Evolutionary conservation across 2,797 vertebrate genomes (phyloP).

Genomic region (Gallinago stenura): DNA sequence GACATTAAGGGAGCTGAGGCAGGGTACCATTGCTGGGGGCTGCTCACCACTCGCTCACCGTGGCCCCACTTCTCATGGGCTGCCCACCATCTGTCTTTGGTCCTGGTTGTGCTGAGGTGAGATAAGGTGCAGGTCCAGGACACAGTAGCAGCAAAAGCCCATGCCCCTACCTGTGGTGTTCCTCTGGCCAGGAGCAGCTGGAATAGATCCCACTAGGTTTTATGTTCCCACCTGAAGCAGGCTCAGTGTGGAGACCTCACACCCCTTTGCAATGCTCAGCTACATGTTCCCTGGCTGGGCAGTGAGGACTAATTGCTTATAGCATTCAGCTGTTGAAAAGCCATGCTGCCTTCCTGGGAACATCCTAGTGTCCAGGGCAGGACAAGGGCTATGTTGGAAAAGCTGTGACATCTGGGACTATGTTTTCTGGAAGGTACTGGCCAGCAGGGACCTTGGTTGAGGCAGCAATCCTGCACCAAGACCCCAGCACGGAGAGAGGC

Average conservation of each 20-base stretch:
- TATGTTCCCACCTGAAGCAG: not conserved
- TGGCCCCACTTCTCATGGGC: rapidly evolving
- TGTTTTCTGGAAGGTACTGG: not conserved
- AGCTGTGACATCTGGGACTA: not conserved
- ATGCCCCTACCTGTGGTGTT: not conserved
- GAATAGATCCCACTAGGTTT: not conserved
- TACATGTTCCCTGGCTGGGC: not conserved
- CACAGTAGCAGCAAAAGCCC: not conserved
- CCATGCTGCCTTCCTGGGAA: not conserved
- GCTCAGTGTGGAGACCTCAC: not conserved
- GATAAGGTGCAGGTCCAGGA: not conserved
- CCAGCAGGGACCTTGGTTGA: not conserved
- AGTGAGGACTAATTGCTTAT: not conserved
- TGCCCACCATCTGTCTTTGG: not conserved
- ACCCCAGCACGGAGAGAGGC: not conserved
- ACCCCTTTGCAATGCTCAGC: not conserved
- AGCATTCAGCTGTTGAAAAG: not conserved
- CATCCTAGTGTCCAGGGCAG: not conserved
- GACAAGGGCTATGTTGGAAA: not conserved
- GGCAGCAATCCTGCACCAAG: not conserved
- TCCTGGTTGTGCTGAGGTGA: not conserved
- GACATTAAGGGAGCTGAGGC: rapidly evolving
- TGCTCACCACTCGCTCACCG: not conserved
- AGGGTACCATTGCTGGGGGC: not conserved
- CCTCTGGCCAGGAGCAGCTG: not conserved